Percentiles rank a stretch among this genome's conserved stretches.
These are phyloP conservation scores for Callimorpha dominula DNA, from an alignment of 2,888 invertebrate species.

Conservation along the genomic window DNA sequence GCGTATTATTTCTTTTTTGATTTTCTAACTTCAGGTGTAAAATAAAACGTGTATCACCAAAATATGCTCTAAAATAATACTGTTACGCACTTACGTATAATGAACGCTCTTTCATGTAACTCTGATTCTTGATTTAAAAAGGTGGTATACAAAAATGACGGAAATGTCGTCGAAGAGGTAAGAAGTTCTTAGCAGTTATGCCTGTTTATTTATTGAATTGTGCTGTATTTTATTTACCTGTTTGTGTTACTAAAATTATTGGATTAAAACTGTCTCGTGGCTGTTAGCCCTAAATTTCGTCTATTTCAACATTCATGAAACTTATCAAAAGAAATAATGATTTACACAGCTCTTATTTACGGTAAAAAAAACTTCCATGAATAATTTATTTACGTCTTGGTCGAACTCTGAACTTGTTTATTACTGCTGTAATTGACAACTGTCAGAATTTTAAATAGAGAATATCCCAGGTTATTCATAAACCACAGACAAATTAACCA, in stretches of 20 bases:
- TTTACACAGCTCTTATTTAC: neutral
- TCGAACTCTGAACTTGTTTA: conserved; percentile 36
- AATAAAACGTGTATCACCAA: conserved; percentile 28
- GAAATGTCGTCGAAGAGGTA: conserved; percentile 84
- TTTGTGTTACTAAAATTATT: conserved; percentile 29
- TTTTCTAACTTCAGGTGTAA: conserved; percentile 38
- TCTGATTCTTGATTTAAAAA: conserved; percentile 54
- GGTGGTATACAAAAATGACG: conserved; percentile 74
- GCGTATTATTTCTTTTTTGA: conserved; percentile 46
- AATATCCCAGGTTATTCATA: conserved; percentile 38
- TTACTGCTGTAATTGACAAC: conserved; percentile 28
- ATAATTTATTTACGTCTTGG: conserved; percentile 12
- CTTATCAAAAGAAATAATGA: conserved; percentile 3
- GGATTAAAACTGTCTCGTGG: conserved; percentile 15
- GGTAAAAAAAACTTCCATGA: conserved; percentile 13
- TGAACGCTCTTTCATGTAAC: conserved; percentile 64
- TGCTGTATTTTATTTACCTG: conserved; percentile 31
- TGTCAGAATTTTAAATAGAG: conserved; percentile 50
- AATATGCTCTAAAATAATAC: conserved; percentile 49
- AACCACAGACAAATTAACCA: conserved; percentile 43
- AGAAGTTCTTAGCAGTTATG: conserved; percentile 47
- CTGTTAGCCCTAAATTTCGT: conserved; percentile 20
- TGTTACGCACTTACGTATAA: conserved; percentile 54
- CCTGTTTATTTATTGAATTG: conserved; percentile 1
- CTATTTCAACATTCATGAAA: conserved; percentile 22